A percentile compares a stretch with the other conserved stretches of the same genome.
phyloP scores from a whole-genome alignment of 2,888 invertebrate species.

The Leucophora obtusa region DNA sequence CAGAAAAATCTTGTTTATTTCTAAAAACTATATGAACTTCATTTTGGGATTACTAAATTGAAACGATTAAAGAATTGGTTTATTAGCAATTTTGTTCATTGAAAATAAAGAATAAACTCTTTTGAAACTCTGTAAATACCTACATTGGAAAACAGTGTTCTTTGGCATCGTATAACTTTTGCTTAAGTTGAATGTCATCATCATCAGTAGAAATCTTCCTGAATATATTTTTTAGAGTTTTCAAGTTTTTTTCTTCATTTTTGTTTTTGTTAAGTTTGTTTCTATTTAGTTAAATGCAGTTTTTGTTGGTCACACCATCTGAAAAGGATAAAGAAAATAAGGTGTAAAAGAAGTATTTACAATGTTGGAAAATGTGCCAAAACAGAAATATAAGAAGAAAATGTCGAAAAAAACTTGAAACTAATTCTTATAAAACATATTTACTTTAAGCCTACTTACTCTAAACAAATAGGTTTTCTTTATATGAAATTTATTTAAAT shows the following conservation, averaged over 20 bases:
- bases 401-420: neutral
- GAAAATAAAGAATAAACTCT: neutral
- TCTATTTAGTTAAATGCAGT: constrained; percentile 20
- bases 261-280: constrained; percentile 2
- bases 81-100: too few species aligned
- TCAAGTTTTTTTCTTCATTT: constrained; percentile 4
- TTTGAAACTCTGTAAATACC: neutral
- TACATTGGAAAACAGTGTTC: constrained; percentile 5
- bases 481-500: constrained; percentile 36
- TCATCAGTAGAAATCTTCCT: constrained; percentile 16
- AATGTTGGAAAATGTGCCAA: constrained; percentile 24
- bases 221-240: neutral
- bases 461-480: constrained; percentile 26
- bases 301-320: constrained; percentile 28
- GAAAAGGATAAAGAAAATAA: constrained; percentile 20
- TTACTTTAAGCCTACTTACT: constrained; percentile 19
- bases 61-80: too few species aligned
- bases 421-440: constrained; percentile 27
- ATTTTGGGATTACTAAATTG: too few species aligned
- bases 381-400: neutral
- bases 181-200: constrained; percentile 39
- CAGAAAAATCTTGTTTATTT: too few species aligned
- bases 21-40: too few species aligned
- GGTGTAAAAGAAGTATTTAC: constrained; percentile 22
- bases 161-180: constrained; percentile 24